Evolutionary conservation across 2,797 vertebrate species (phyloP), one percentile per base, ranked within the genome.

Genomic region (Sciurus carolinensis): DNA sequence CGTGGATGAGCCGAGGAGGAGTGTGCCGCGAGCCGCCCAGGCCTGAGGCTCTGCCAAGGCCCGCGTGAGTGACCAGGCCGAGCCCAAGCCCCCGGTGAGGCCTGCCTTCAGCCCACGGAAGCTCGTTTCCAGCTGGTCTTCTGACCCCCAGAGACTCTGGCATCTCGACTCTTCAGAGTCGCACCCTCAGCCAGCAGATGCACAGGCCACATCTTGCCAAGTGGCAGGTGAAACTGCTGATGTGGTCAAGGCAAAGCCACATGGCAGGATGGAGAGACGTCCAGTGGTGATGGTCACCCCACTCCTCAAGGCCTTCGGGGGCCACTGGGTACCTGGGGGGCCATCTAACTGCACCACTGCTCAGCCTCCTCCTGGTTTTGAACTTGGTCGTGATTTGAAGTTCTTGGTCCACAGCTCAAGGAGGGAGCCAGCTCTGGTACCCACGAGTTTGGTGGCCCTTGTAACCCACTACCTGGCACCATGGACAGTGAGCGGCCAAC

Each of bases 311-410:
- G 76, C 42, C 76, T 39, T 22, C 7, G 6, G 18, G 26, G 33
- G 36, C 72, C 50, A 39, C 14, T 14, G 0, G 17, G 33, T 28
- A 1, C 0, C 66, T 0, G 1, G 4, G 7, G 75, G 66, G 52
- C 18, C 90, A 52, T 6, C 50, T 18, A 7, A 64, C 33, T 33
- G 36, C 33, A 14, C 24, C 28, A 28, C 5, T 22, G 54, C 54
- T 57, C 39, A 8, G 22, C 30, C 1, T 2, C 0, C 0, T 24
- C 17, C 3, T 3, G 8, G 54, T 22, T 57, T 57, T 57, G 20
- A 18, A 57, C 54, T 57, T 57, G 54, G 54, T 57, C 3, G 0
- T 39, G 36, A n/a, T 30, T 26, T 6, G 39, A 22, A 62, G 17
- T 2, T 39, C 69, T 14, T 13, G 12, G 39, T 12, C 76, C 62